phyloP scores from a whole-genome alignment of 2,888 invertebrate genomes.

The Cyclophora punctaria region DNA sequence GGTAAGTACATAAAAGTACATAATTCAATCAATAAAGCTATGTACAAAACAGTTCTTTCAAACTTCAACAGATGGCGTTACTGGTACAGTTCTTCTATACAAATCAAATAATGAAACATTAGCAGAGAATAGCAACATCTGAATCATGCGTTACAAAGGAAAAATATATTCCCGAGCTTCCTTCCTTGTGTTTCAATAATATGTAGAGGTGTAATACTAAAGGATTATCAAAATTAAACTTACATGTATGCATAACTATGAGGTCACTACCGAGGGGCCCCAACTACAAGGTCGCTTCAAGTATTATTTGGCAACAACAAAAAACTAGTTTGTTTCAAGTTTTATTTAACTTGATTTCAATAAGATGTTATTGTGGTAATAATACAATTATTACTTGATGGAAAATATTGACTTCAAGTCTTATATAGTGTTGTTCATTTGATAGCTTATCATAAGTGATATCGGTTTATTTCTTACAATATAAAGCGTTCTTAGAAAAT shows the following conservation, averaged over 20 bases:
- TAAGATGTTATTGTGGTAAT: no score
- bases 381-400: no score
- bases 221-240: no score
- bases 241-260: neutral
- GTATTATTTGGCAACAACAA: slow-evolving; percentile 4
- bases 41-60: slow-evolving; percentile 2
- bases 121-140: slow-evolving; percentile 1
- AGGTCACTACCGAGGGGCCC: slow-evolving; percentile 2
- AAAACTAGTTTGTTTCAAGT: neutral
- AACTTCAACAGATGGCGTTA: slow-evolving; percentile 20
- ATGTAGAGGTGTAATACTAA: no score
- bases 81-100: slow-evolving; percentile 1
- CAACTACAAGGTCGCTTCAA: slow-evolving; percentile 6
- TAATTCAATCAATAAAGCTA: neutral
- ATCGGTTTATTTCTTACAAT: neutral
- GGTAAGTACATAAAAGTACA: neutral
- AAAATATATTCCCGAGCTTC: neutral
- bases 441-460: slow-evolving; percentile 11
- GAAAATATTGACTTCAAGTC: no score
- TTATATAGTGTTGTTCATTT: slow-evolving; percentile 1
- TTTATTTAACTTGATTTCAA: no score
- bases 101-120: neutral
- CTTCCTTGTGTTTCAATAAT: neutral
- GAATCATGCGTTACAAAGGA: slow-evolving; percentile 1
- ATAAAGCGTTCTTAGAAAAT: slow-evolving; percentile 4